These are phyloP conservation scores for Nomada ruficornis DNA, from an alignment of 2,888 invertebrate genomes.

Conservation along the genomic window DNA sequence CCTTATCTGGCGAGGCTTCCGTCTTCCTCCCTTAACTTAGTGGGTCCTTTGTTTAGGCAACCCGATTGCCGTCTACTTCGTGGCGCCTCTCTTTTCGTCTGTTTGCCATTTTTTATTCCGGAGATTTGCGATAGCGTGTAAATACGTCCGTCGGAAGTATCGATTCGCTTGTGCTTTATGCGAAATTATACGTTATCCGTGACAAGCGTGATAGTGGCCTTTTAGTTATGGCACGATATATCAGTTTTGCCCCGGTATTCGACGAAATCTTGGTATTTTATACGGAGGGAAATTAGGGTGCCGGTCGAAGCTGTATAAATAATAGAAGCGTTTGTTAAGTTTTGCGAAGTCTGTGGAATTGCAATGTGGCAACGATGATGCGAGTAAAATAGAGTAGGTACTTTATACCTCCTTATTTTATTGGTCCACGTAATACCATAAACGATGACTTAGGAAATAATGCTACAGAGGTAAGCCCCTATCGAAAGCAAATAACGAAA, in stretches of 20 bases:
- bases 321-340: background rate
- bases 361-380: too few relatives aligned
- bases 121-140: background rate
- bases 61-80: constrained; percentile 17
- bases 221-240: background rate
- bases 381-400: too few relatives aligned
- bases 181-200: background rate
- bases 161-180: background rate
- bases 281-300: background rate
- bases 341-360: too few relatives aligned
- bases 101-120: background rate
- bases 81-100: constrained; percentile 26
- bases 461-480: background rate
- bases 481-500: background rate
- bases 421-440: background rate
- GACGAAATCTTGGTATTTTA: background rate
- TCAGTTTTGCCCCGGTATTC: background rate
- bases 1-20: constrained; percentile 30
- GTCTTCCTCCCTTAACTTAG: constrained; percentile 41
- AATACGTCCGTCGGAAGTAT: constrained; percentile 3
- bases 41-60: constrained; percentile 41
- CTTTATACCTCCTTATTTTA: background rate
- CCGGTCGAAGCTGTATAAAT: background rate
- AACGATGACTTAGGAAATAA: constrained; percentile 5
- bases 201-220: background rate